Base-by-base conservation (phyloP, 1,140 invertebrate genomes). In the Stenopsyche tienmushanensis region DNA sequence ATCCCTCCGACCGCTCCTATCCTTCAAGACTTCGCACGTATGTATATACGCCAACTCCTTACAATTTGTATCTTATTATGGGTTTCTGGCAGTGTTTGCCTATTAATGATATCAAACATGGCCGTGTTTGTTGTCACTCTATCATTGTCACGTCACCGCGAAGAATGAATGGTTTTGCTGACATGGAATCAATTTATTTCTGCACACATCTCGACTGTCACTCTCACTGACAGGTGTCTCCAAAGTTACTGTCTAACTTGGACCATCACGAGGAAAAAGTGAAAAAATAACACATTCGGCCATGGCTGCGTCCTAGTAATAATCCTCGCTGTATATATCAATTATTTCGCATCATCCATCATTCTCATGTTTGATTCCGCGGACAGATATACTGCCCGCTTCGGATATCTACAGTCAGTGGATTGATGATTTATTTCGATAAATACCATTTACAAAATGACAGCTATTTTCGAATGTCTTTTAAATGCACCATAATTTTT, bases 161-260 rank as follows among this genome's bases (percentile, higher is more conserved):
- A 49, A 23, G 57, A 60, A 47, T 18, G 57, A 60, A 18, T 26
- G 26, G 25, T 25, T 57, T 57, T 17, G 34, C 25, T 21, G 57
- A 60, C 57, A 60, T 44, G 57, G 39, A 60, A 60, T 60, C 57
- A 60, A 60, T 60, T 60, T 60, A 60, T 47, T 60, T 60, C 29
- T 60, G n/a, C 41, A 17, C 57, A 25, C 57, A 44, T 60, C 42
- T 47, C n/a, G 20, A 5, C 18, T 45, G 15, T 34, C 15, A 18
- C 3, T 47, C 24, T 47, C 21, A 23, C 24, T 60, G 57, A 60
- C 57, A 60, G 57, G 57, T 60, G 57, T 60, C 57, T 60, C 42
- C 44, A 47, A 47, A 47, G 44, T 47, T 47, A 20, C 44, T 20
- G 44, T 47, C 44, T 47, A 47, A 47, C 44, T 47, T 47, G 44